These are phyloP conservation scores for Syngnathus acus DNA, from an alignment of 2,797 vertebrate genomes.

Conservation along the genomic window DNA sequence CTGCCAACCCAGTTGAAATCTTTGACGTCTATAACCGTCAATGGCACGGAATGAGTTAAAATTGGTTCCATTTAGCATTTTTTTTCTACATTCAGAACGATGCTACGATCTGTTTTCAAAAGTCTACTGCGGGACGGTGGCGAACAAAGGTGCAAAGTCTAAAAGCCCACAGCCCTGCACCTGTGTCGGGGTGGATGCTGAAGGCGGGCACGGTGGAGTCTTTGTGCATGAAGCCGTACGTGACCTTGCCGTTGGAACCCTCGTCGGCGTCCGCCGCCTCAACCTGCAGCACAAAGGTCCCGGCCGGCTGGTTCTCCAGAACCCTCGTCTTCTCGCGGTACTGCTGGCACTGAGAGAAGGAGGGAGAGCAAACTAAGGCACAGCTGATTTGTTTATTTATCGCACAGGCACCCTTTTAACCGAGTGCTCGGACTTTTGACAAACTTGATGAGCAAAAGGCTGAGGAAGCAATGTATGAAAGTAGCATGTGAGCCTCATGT, in stretches of 20 bases:
- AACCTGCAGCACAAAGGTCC: conserved; percentile 81
- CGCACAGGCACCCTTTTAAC: no score
- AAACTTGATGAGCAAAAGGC: background rate
- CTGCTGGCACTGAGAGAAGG: conserved; percentile 73
- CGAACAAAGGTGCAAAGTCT: no score
- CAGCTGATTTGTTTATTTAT: background rate
- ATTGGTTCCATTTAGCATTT: no score
- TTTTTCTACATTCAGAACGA: no score
- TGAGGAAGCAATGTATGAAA: background rate
- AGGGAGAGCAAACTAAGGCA: background rate
- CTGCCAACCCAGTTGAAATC: no score
- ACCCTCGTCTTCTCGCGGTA: conserved; percentile 79
- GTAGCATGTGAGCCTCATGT: no score
- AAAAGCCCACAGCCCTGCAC: conserved; percentile 46
- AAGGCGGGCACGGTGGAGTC: conserved; percentile 81
- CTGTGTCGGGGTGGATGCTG: conserved; percentile 82
- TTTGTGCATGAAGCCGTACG: conserved; percentile 86
- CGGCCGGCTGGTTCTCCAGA: conserved; percentile 81
- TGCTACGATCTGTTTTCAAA: no score
- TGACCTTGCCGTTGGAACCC: conserved; percentile 81
- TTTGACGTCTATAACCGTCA: no score
- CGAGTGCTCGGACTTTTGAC: background rate
- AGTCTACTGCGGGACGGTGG: no score
- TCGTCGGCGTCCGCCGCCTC: conserved; percentile 85
- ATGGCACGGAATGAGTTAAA: no score